Evolutionary conservation across 2,888 invertebrate species (phyloP).

Genomic region (Drosophila limbata): DNA sequence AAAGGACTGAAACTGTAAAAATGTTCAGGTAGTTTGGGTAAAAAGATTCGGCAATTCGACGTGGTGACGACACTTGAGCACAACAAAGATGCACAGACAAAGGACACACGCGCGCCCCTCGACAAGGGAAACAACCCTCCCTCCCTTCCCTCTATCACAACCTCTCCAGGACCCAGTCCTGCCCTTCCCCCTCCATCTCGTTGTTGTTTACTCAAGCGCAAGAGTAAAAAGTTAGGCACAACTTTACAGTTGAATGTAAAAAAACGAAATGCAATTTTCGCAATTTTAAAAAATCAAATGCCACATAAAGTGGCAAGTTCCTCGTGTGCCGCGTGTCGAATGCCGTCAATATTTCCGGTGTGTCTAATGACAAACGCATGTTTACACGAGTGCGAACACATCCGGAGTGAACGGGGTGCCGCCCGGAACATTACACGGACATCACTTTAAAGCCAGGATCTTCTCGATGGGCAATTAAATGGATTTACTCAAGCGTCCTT

Average conservation of each 20-base stretch:
- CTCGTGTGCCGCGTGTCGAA: conserved; percentile 75
- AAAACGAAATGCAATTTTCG: conserved; percentile 50
- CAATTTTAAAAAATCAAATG: conserved; percentile 79
- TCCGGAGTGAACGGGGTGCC: conserved; percentile 69
- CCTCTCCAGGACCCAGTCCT: background rate
- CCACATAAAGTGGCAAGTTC: conserved; percentile 66
- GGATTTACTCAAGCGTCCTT: conserved; percentile 77
- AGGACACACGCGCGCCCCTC: conserved; percentile 78
- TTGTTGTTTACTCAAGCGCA: conserved; percentile 72
- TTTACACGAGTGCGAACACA: conserved; percentile 80
- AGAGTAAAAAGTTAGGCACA: conserved; percentile 50
- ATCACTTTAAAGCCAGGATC: conserved; percentile 59
- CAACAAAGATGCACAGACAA: conserved; percentile 74
- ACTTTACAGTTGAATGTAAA: conserved; percentile 21
- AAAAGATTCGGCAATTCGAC: conserved; percentile 60
- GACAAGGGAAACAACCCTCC: conserved; percentile 50
- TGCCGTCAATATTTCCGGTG: conserved; percentile 78
- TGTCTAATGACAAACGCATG: conserved; percentile 82
- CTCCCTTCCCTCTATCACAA: background rate
- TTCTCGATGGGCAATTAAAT: conserved; percentile 67
- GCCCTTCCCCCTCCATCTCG: conserved; percentile 10
- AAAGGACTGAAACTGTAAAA: conserved; percentile 41
- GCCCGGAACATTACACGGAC: conserved; percentile 68
- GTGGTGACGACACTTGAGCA: conserved; percentile 74
- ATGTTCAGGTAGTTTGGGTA: conserved; percentile 67